These are phyloP conservation scores for Meandrina meandrites DNA, from an alignment of 92 coral and sea anemone species.

Conservation along the genomic window DNA sequence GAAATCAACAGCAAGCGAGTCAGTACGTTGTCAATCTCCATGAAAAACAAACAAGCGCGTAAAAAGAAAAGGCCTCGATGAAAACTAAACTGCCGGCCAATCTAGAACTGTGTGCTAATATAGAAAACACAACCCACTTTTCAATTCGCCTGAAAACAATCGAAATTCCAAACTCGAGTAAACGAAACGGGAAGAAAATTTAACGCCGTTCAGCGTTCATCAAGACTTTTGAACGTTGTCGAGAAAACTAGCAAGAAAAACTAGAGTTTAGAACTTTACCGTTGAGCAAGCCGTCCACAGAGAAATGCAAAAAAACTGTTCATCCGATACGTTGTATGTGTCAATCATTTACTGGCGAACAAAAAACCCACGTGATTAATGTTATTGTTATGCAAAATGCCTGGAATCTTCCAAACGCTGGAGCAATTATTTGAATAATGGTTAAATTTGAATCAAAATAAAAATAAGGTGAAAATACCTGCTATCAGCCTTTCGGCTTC, in stretches of 20 bases:
- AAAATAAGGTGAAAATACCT: conserved; percentile 19
- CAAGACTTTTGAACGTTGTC: conserved; percentile 25
- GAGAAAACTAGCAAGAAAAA: conserved; percentile 30
- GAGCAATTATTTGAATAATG: conserved; percentile 40
- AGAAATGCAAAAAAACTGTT: conserved; percentile 54
- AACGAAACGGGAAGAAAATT: conserved; percentile 35
- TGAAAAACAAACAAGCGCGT: conserved; percentile 38
- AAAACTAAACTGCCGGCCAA: conserved; percentile 47
- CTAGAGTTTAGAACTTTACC: conserved; percentile 31
- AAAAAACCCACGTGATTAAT: conserved; percentile 47
- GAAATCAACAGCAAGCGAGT: conserved; percentile 22
- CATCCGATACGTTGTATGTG: conserved; percentile 48
- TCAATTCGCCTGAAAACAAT: conserved; percentile 73
- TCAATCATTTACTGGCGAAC: conserved; percentile 48
- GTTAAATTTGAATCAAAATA: conserved; percentile 35
- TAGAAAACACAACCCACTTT: conserved; percentile 82
- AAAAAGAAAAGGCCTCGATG: conserved; percentile 39
- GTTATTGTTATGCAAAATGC: conserved; percentile 41
- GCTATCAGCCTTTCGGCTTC: background rate
- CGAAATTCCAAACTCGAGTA: conserved; percentile 26
- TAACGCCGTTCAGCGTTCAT: conserved; percentile 25
- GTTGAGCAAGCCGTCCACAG: conserved; percentile 47
- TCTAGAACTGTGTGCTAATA: conserved; percentile 46
- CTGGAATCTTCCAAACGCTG: conserved; percentile 37
- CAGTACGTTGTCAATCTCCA: conserved; percentile 6